Conservation (phyloP, 1,140 invertebrate species). For the Heterodera schachtii region DNA sequence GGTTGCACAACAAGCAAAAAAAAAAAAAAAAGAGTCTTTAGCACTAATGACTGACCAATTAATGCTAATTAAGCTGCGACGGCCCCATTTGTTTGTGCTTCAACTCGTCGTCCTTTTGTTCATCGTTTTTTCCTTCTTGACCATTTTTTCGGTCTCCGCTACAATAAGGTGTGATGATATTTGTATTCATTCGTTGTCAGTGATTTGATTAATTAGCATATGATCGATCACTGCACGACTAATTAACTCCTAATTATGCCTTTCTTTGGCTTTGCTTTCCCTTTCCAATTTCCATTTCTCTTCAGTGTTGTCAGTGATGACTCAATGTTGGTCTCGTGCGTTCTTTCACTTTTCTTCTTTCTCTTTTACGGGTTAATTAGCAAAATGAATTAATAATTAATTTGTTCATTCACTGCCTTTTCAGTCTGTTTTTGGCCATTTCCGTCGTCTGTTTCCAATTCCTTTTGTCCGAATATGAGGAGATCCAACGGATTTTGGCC, state of each 20-base stretch:
- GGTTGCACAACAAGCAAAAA: conserved; percentile 16
- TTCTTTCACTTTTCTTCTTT: conserved; percentile 17
- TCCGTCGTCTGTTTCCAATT: conserved; percentile 50
- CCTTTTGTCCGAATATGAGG: conserved; percentile 32
- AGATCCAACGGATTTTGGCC: conserved; percentile 47
- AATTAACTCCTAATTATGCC: too few relatives aligned
- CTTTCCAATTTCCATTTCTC: background rate
- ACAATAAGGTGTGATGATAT: conserved; percentile 25
- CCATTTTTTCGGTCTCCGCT: conserved; percentile 11
- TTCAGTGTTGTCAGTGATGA: conserved; percentile 13
- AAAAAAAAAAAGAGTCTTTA: background rate
- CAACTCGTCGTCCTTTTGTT: conserved; percentile 12
- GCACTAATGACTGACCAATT: too few relatives aligned
- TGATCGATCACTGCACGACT: too few relatives aligned
- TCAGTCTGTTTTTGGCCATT: conserved; percentile 31
- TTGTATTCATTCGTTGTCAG: background rate
- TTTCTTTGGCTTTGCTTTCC: background rate
- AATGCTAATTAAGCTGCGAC: background rate
- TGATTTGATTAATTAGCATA: too few relatives aligned
- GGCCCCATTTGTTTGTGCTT: conserved; percentile 14
- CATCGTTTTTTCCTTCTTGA: conserved; percentile 5
- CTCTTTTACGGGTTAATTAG: conserved; percentile 31
- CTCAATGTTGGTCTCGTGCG: conserved; percentile 10
- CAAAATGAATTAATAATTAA: conserved; percentile 18
- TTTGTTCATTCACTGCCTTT: conserved; percentile 14